phyloP scores from a whole-genome alignment of 1,140 invertebrate species.

The Drosophila triauraria region DNA sequence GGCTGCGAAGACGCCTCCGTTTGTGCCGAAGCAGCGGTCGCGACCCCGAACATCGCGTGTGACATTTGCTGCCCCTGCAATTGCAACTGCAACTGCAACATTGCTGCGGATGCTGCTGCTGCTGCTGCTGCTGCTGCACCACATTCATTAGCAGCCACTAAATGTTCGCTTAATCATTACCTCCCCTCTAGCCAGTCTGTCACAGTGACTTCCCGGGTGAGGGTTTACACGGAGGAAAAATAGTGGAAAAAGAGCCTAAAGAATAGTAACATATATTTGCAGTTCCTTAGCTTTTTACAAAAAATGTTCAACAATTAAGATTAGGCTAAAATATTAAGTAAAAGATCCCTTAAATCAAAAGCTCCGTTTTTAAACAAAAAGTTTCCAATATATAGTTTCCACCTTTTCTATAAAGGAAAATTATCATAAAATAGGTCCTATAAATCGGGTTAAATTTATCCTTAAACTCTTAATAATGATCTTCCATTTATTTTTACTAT shows the following conservation, averaged over 20 bases:
- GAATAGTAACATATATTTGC: too few relatives aligned
- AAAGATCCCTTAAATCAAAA: not conserved
- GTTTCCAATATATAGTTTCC: too few relatives aligned
- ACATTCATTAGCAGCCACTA: constrained; percentile 82
- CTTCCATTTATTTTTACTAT: not conserved
- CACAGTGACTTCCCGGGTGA: constrained; percentile 57
- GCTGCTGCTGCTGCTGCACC: constrained; percentile 56
- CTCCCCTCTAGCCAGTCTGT: constrained; percentile 42
- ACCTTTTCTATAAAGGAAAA: too few relatives aligned
- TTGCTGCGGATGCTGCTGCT: constrained; percentile 31
- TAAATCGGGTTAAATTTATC: too few relatives aligned
- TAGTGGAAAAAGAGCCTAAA: not conserved
- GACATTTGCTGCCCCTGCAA: constrained; percentile 69
- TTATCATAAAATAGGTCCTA: too few relatives aligned
- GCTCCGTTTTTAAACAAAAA: not conserved
- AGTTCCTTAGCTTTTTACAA: not conserved
- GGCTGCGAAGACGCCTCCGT: constrained; percentile 67
- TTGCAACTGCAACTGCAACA: constrained; percentile 28
- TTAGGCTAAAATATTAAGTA: not conserved
- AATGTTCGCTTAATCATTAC: constrained; percentile 78
- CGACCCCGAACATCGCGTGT: constrained; percentile 78
- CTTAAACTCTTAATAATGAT: too few relatives aligned
- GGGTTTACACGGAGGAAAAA: constrained; percentile 19
- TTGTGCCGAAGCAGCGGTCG: constrained; percentile 48
- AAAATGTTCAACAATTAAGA: not conserved